Percentiles rank a stretch among this genome's conserved stretches.
Conservation (phyloP, 2,888 invertebrate genomes). For the Chalcis sispes region DNA sequence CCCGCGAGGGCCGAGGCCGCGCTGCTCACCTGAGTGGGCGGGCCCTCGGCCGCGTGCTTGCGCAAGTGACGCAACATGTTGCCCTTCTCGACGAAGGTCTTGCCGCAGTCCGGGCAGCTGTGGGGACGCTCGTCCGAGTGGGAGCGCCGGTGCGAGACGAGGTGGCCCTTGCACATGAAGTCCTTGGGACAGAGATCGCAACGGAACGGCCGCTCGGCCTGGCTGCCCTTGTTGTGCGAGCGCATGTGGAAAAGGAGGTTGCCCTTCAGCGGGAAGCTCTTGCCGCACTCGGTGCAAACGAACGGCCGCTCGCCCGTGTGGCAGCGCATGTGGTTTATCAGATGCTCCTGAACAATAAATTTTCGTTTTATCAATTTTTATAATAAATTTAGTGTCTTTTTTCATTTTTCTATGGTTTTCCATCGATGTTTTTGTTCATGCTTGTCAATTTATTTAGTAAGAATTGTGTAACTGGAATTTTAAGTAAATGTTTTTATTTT, state of each 20-base stretch:
- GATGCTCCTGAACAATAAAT: conserved; percentile 83
- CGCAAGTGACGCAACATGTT: conserved; percentile 86
- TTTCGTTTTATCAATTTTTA: too few relatives aligned
- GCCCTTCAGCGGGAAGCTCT: conserved; percentile 90
- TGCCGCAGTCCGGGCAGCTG: conserved; percentile 85
- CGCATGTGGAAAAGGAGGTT: conserved; percentile 91
- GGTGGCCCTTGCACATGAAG: conserved; percentile 92
- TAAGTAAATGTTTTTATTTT: too few relatives aligned
- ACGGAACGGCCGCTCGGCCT: conserved; percentile 83
- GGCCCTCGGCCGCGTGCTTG: conserved; percentile 81
- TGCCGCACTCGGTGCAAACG: conserved; percentile 90
- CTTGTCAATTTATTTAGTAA: too few relatives aligned
- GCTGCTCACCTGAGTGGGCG: conserved; percentile 72
- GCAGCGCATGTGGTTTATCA: conserved; percentile 86
- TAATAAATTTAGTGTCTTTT: too few relatives aligned
- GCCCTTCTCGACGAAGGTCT: conserved; percentile 88
- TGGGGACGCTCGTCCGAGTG: conserved; percentile 82
- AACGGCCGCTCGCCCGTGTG: conserved; percentile 89
- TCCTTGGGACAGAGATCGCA: conserved; percentile 91
- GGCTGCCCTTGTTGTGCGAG: conserved; percentile 87
- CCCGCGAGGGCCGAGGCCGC: conserved; percentile 71
- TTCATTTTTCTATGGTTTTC: too few relatives aligned
- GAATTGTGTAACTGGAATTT: too few relatives aligned
- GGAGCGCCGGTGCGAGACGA: conserved; percentile 88
- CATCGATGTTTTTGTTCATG: too few relatives aligned